A percentile compares a stretch with the other conserved stretches of the same genome.
These are phyloP conservation scores for Cnemophilus loriae DNA, from an alignment of 2,113 vertebrate species.

Conservation along the genomic window DNA sequence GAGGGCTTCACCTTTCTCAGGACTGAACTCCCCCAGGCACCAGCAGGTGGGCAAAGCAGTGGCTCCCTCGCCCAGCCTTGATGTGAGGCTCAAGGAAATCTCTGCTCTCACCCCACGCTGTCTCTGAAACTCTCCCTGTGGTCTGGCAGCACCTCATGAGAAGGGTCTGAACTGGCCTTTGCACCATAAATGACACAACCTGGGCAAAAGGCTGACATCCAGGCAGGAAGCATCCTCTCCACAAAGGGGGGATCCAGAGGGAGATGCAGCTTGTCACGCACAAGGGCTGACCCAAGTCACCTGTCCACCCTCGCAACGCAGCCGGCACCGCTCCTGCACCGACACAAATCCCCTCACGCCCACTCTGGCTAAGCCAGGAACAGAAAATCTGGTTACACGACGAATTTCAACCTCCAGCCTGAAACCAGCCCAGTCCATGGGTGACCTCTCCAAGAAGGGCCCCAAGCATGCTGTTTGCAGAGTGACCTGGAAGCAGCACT, in stretches of 20 bases:
- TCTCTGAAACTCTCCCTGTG: neutral
- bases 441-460: neutral
- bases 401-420: neutral
- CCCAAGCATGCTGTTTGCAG: fast-evolving
- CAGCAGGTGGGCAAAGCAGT: neutral
- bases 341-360: conserved; percentile 29
- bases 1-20: neutral
- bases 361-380: neutral
- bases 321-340: fast-evolving
- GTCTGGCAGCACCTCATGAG: neutral
- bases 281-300: neutral
- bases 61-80: neutral
- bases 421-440: neutral
- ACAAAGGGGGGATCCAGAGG: too few species aligned
- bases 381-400: neutral
- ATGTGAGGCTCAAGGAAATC: neutral
- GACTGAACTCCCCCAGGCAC: neutral
- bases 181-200: fast-evolving
- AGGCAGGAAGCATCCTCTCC: neutral
- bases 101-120: neutral
- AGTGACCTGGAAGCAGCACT: neutral
- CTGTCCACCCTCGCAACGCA: neutral
- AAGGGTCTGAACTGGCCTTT: neutral
- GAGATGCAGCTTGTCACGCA: neutral
- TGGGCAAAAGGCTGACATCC: neutral